Evolutionary conservation across 2,113 vertebrate genomes (phyloP).

Genomic region (Dicaeum eximium): DNA sequence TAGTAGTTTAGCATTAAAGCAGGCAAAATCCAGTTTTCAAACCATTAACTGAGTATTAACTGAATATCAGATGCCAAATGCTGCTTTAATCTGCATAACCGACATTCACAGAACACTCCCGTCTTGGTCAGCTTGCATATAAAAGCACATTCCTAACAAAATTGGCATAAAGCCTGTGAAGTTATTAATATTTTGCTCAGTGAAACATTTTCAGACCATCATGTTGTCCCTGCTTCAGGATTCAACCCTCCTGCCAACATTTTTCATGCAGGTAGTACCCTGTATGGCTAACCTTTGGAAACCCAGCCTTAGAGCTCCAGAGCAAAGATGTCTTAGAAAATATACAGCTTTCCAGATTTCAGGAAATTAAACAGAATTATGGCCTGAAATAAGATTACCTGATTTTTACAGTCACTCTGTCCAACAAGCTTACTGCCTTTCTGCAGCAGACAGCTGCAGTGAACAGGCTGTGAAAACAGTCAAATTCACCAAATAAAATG

Average conservation of each 20-base stretch:
- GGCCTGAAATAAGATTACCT: not conserved
- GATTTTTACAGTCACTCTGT: constrained; percentile 8
- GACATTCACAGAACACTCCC: not conserved
- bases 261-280: not conserved
- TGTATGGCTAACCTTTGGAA: not conserved
- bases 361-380: not conserved
- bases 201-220: not conserved
- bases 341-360: not conserved
- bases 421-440: constrained; percentile 2
- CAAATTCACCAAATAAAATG: constrained; percentile 28
- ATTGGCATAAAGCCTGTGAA: not conserved
- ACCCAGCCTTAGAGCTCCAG: not conserved
- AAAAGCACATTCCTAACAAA: not conserved
- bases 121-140: not conserved
- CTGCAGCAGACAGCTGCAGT: constrained; percentile 23
- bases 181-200: not conserved
- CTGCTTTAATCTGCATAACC: not conserved
- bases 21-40: not conserved
- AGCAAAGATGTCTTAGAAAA: not conserved
- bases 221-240: not conserved
- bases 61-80: not conserved
- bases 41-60: not conserved
- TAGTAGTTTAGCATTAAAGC: not conserved
- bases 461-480: constrained; percentile 40
- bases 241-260: not conserved